These are phyloP conservation scores for Eclectus roratus DNA, from an alignment of 2,113 vertebrate genomes.

Conservation along the genomic window DNA sequence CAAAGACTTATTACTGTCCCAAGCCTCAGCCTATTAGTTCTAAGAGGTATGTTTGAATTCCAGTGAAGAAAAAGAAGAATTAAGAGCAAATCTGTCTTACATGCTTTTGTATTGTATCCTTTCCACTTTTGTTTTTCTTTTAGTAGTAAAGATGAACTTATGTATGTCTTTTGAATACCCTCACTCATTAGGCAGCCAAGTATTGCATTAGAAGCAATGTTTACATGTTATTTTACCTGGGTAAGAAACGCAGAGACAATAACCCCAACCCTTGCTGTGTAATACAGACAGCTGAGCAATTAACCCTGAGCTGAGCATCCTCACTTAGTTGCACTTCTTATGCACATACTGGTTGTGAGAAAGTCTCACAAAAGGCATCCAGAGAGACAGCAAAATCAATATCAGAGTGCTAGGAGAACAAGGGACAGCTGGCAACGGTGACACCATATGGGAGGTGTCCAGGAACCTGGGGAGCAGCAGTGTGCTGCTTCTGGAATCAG, in stretches of 20 bases:
- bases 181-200: not conserved
- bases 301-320: not conserved
- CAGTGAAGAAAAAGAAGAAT: not conserved
- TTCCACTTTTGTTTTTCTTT: not conserved
- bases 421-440: not conserved
- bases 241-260: not conserved
- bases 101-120: rapidly evolving
- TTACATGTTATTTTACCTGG: not conserved
- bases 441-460: rapidly evolving
- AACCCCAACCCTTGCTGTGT: not conserved
- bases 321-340: not conserved
- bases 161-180: not conserved
- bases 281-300: not conserved
- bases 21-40: slow-evolving; percentile 16
- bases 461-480: not conserved
- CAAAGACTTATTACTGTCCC: slow-evolving; percentile 45
- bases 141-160: not conserved
- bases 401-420: not conserved
- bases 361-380: not conserved
- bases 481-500: not conserved
- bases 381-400: not conserved
- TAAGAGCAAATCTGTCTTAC: not conserved
- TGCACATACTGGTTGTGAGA: rapidly evolving
- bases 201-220: not conserved
- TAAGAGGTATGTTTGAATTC: slow-evolving; percentile 13